phyloP scores from a whole-genome alignment of 2,888 invertebrate species.

The Ditylenchus weischeri region DNA sequence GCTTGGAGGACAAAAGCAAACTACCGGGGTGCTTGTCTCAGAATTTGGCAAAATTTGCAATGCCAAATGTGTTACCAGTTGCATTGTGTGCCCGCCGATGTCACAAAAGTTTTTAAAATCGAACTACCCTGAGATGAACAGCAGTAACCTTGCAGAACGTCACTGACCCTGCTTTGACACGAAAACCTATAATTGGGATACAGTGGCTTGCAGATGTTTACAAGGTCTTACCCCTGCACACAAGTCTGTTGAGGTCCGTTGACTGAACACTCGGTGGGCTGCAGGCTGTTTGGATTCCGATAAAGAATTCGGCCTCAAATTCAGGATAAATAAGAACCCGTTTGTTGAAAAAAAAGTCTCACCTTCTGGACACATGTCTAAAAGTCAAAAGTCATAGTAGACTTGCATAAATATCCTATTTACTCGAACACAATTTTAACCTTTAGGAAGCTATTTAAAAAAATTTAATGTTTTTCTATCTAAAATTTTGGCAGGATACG shows the following conservation, averaged over 20 bases:
- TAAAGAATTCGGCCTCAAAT: constrained; percentile 43
- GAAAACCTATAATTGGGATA: constrained; percentile 26
- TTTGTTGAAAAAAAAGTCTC: too few species aligned
- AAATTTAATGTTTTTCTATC: too few species aligned
- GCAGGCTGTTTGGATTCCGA: constrained; percentile 42
- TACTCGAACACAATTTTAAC: too few species aligned
- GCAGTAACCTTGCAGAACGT: constrained; percentile 52
- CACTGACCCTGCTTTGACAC: constrained; percentile 46
- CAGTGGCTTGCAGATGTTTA: too few species aligned
- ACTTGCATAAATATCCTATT: too few species aligned
- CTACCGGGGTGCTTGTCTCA: too few species aligned
- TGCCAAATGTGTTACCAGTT: too few species aligned
- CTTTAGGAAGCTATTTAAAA: too few species aligned
- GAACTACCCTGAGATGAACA: constrained; percentile 47
- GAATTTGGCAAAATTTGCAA: too few species aligned
- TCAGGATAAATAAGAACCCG: too few species aligned
- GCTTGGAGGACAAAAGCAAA: too few species aligned
- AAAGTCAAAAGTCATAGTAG: constrained; percentile 3
- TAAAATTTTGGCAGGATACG: too few species aligned
- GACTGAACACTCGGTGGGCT: constrained; percentile 47
- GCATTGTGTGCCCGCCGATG: not conserved
- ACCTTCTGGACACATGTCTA: constrained; percentile 48
- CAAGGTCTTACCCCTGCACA: constrained; percentile 34
- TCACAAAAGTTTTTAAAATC: not conserved
- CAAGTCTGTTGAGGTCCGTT: constrained; percentile 35